Percentiles rank a stretch among this genome's conserved stretches.
Conservation (phyloP, 2,888 invertebrate species). For the Trachelus stipa region DNA sequence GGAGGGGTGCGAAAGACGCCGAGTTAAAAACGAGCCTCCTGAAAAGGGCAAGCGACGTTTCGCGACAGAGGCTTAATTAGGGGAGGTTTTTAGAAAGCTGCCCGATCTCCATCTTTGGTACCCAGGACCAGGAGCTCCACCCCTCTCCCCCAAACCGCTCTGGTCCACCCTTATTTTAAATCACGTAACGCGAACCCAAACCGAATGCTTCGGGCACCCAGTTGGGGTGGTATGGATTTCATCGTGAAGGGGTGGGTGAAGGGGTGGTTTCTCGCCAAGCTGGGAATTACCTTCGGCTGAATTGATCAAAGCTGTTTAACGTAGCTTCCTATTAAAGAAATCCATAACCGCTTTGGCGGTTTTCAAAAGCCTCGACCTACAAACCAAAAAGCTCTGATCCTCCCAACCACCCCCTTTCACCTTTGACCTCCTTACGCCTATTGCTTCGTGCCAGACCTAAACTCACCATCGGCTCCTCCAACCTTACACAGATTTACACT, state of each 20-base stretch:
- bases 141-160: background rate
- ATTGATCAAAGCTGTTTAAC: constrained; percentile 64
- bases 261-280: constrained; percentile 38
- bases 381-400: constrained; percentile 36
- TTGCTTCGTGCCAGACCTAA: background rate
- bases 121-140: background rate
- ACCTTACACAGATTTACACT: background rate
- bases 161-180: constrained; percentile 43
- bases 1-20: background rate
- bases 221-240: constrained; percentile 17
- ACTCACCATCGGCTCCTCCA: background rate
- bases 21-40: constrained; percentile 29
- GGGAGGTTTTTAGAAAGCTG: constrained; percentile 56
- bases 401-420: constrained; percentile 7
- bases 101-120: constrained; percentile 21
- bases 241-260: constrained; percentile 3
- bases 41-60: constrained; percentile 57
- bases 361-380: constrained; percentile 37
- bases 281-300: constrained; percentile 57
- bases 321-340: constrained; percentile 63
- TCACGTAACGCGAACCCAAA: constrained; percentile 53
- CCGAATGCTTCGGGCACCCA: constrained; percentile 19
- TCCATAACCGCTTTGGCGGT: constrained; percentile 56
- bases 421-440: constrained; percentile 1
- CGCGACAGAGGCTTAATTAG: constrained; percentile 58